Percentiles rank a stretch among this genome's conserved stretches.
These are phyloP conservation scores for Callosobruchus maculatus DNA, from an alignment of 2,888 invertebrate genomes.

Conservation along the genomic window DNA sequence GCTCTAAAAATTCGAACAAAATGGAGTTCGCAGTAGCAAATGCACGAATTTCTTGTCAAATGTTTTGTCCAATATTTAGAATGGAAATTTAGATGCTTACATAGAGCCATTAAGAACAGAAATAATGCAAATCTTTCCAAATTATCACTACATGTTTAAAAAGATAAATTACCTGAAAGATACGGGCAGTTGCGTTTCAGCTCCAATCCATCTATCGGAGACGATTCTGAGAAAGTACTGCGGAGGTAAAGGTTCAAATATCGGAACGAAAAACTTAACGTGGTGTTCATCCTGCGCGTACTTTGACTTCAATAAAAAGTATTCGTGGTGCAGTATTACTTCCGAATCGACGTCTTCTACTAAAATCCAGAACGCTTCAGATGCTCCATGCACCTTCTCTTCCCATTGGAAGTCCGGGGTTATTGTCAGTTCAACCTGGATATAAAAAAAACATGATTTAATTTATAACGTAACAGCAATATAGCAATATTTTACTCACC, in stretches of 20 bases:
- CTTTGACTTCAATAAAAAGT: constrained; percentile 89
- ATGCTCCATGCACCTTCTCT: constrained; percentile 81
- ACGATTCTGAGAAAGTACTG: constrained; percentile 94
- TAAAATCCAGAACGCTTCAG: constrained; percentile 85
- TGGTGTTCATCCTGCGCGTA: constrained; percentile 92
- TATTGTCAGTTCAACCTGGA: constrained; percentile 94
- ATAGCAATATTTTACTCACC: not conserved
- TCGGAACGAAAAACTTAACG: constrained; percentile 96
- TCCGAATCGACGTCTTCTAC: constrained; percentile 87
- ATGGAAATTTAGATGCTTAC: no score
- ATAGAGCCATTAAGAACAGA: no score
- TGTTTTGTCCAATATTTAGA: no score
- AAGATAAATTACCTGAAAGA: constrained; percentile 60
- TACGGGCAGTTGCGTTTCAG: constrained; percentile 93
- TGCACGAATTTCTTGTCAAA: no score
- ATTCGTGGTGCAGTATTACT: constrained; percentile 89
- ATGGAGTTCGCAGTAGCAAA: no score
- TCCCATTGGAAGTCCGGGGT: constrained; percentile 99
- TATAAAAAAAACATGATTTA: constrained; percentile 39
- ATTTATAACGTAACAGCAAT: constrained; percentile 61
- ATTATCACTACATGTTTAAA: not conserved
- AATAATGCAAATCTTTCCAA: no score
- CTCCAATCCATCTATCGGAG: constrained; percentile 89
- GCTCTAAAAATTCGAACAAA: no score
- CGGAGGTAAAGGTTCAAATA: constrained; percentile 97